These are phyloP conservation scores for Paratrypauchen microcephalus DNA, from an alignment of 2,797 vertebrate genomes.

Conservation along the genomic window DNA sequence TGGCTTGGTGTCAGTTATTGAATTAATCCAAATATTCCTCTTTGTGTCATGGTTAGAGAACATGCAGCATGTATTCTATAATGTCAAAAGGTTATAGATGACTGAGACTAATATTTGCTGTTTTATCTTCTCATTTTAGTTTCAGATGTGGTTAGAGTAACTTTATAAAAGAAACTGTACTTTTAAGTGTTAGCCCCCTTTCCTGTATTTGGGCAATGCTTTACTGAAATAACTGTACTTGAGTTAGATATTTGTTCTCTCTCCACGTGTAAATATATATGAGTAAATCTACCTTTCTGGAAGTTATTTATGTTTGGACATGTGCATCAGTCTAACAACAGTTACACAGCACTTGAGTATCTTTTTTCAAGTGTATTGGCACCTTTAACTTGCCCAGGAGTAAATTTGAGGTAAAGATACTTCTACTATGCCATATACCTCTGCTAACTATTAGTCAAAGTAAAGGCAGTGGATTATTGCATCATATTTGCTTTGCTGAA, in stretches of 20 bases:
- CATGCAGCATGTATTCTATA: constrained; percentile 12
- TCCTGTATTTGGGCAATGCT: too few species aligned
- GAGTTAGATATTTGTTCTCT: background rate
- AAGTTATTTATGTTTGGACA: background rate
- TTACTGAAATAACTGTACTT: too few species aligned
- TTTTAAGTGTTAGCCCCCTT: too few species aligned
- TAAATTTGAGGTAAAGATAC: background rate
- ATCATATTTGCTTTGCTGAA: background rate
- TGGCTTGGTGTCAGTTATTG: constrained; percentile 50
- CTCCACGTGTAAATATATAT: too few species aligned
- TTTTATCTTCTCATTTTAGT: background rate
- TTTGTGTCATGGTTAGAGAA: constrained; percentile 16
- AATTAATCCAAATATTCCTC: constrained; percentile 39
- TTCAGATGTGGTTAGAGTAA: background rate
- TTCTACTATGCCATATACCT: background rate
- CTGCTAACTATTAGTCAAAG: background rate
- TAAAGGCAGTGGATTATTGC: background rate
- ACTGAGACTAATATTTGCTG: too few species aligned
- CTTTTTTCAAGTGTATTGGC: background rate
- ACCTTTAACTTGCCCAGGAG: too few species aligned
- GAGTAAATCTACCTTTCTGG: background rate
- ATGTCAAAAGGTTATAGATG: background rate
- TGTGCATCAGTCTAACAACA: background rate
- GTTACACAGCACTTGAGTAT: too few species aligned
- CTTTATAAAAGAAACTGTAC: background rate